Base-by-base conservation (phyloP, 2,888 invertebrate species). In the Tiliacea aurago region DNA sequence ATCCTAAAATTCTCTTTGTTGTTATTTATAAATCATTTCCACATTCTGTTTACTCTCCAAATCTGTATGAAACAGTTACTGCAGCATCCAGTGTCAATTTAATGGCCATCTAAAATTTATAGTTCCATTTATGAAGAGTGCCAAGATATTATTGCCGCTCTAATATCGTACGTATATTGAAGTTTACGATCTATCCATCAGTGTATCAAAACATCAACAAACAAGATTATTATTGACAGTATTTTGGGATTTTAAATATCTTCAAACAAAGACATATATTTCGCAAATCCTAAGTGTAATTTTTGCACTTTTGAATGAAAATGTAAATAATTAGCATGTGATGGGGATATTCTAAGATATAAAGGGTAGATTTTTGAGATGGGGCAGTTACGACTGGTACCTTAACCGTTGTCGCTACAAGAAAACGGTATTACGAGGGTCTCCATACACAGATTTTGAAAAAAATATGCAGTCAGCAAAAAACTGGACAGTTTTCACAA, bases 111-210 rank as follows among this genome's bases (percentile, higher is more conserved):
- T 65, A 28, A 73, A 68, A 78, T 78, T 3, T 65, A 69, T 74
- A 80, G 33, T 56, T 72, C 65, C 43, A 71, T 67, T 64, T 75
- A 62, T 33, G 67, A 68, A 63, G 33, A 51, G 51, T 66, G 70
- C 70, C 66, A 72, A 77, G 53, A 70, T 68, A 69, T 77, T 70
- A 81, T 45, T 70, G 41, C 45, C 56, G 47, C 64, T 77, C 51
- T 76, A 76, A 70, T 73, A 77, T 55, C 33, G 47, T 45, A 63
- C 49, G 66, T 37, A 47, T 74, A 74, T 49, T 65, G 20, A 73
- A 49, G 15, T 76, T 83, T 80, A 83, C 49, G 64, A 77, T 43
- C 45, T 59, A 80, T 80, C 80, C 53, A 64, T 73, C 77, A 77
- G 59, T 45, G 62, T 73, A 64, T 51, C 58, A 70, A 72, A 81